Evolutionary conservation across 2,113 vertebrate species (phyloP).

Genomic region (Sporophila hypoxantha): DNA sequence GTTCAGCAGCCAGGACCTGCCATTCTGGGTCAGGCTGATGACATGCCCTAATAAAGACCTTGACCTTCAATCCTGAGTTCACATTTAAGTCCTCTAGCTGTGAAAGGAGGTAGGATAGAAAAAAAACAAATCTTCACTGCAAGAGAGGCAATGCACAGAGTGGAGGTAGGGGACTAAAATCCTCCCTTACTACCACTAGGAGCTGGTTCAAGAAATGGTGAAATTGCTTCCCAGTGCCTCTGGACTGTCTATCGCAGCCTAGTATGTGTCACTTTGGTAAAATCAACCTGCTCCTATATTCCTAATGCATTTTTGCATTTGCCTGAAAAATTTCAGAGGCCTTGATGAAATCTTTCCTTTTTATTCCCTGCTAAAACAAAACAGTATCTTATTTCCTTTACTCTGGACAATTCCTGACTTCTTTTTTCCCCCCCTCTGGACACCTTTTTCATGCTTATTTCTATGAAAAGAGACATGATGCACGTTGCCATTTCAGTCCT

Average conservation of each 20-base stretch:
- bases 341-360: neutral
- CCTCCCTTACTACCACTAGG: neutral
- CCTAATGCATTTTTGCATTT: neutral
- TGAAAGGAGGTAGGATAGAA: neutral
- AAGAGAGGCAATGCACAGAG: neutral
- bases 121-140: neutral
- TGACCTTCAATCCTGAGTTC: neutral
- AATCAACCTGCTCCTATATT: neutral
- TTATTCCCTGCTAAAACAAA: neutral
- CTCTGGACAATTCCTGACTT: neutral
- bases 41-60: neutral
- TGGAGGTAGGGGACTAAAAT: neutral
- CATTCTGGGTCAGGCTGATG: neutral
- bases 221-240: neutral
- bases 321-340: neutral
- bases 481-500: neutral
- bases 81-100: neutral
- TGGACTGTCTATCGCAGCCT: neutral
- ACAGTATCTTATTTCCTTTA: neutral
- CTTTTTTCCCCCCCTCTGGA: accelerated
- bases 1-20: neutral
- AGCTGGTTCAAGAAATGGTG: neutral
- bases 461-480: neutral
- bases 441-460: neutral
- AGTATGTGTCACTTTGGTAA: neutral